These are phyloP conservation scores for Lasiurus cinereus DNA, from an alignment of 2,113 vertebrate genomes.

Conservation along the genomic window DNA sequence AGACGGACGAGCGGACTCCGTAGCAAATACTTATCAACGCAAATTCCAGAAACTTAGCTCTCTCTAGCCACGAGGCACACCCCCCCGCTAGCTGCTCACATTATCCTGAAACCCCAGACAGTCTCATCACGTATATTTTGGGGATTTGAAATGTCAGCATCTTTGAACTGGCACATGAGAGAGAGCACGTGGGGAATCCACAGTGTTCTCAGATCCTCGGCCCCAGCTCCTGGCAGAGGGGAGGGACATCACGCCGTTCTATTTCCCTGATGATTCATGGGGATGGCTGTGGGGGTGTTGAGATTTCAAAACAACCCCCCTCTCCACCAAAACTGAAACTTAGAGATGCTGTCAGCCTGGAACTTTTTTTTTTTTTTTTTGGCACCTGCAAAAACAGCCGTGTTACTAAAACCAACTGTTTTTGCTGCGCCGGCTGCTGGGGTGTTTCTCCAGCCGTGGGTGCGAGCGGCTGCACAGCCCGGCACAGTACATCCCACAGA, in stretches of 20 bases:
- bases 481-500: not conserved
- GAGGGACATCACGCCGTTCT: not conserved
- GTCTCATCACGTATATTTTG: not conserved
- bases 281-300: not conserved
- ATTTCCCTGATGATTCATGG: not conserved
- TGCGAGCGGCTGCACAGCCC: not conserved
- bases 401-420: constrained; percentile 27
- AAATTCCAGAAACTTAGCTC: not conserved
- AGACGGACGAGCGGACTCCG: not conserved
- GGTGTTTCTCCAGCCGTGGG: not conserved
- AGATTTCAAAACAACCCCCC: not conserved
- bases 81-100: not conserved
- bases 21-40: not conserved
- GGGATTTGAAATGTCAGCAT: not conserved
- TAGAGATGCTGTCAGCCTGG: not conserved
- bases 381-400: constrained; percentile 48
- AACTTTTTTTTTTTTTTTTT: not conserved
- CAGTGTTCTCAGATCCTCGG: not conserved
- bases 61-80: not conserved
- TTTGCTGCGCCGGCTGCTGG: not conserved
- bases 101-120: constrained; percentile 22
- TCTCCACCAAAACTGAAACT: constrained; percentile 65
- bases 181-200: not conserved
- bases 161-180: not conserved
- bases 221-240: not conserved